Percentiles rank a stretch among this genome's conserved stretches.
Evolutionary conservation across 1,140 invertebrate genomes (phyloP).

Genomic region (Littorina saxatilis): DNA sequence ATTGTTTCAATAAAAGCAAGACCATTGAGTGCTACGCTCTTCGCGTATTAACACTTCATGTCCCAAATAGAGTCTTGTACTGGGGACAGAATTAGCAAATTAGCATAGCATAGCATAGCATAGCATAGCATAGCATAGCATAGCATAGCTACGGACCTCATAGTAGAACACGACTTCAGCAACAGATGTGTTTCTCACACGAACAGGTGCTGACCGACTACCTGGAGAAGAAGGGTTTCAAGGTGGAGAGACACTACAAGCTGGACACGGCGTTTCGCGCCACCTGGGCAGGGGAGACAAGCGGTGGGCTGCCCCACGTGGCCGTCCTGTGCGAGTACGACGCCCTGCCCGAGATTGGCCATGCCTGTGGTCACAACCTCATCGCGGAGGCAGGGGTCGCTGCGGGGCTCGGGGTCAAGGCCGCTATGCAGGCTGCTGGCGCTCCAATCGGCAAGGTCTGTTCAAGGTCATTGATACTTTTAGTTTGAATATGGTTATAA

Average conservation of each 20-base stretch:
- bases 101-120: too few relatives aligned
- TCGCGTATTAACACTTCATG: too few relatives aligned
- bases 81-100: too few relatives aligned
- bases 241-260: slow-evolving; percentile 58
- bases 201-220: slow-evolving; percentile 55
- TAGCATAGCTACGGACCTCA: too few relatives aligned
- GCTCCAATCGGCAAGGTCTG: not conserved
- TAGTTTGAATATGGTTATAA: not conserved
- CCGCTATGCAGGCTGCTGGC: not conserved
- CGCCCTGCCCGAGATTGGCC: slow-evolving; percentile 74
- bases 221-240: slow-evolving; percentile 65
- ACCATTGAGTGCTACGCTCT: too few relatives aligned
- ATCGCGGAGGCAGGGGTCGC: slow-evolving; percentile 73
- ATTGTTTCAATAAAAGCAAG: too few relatives aligned
- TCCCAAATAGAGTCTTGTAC: too few relatives aligned
- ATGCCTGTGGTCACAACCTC: slow-evolving; percentile 76
- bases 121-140: too few relatives aligned
- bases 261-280: slow-evolving; percentile 70
- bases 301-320: slow-evolving; percentile 57
- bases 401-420: slow-evolving; percentile 68
- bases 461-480: not conserved
- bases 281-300: slow-evolving; percentile 44
- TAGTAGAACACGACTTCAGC: too few relatives aligned
- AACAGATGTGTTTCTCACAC: too few relatives aligned
- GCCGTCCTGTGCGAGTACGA: slow-evolving; percentile 75